phyloP scores from a whole-genome alignment of 2,797 vertebrate species.

The Gymnoscopelus braueri region DNA sequence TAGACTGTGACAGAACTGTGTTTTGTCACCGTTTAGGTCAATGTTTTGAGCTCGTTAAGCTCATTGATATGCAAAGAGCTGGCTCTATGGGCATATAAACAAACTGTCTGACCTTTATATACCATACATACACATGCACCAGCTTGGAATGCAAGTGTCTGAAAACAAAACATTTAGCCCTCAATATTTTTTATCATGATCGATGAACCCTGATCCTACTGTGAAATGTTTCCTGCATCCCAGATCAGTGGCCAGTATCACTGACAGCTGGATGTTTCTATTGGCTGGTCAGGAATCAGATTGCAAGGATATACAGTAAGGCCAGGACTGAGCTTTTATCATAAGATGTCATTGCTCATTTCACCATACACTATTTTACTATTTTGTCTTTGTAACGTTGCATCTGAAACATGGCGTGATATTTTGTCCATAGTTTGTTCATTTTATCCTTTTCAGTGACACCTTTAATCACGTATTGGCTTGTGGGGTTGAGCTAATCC shows the following conservation, averaged over 20 bases:
- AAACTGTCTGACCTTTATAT: constrained; percentile 30
- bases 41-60: constrained; percentile 56
- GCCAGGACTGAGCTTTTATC: constrained; percentile 31
- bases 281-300: constrained; percentile 59
- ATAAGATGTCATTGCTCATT: constrained; percentile 20
- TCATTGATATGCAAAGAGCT: constrained; percentile 74
- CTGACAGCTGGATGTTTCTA: constrained; percentile 32
- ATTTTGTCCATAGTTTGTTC: constrained; percentile 16
- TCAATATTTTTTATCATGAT: constrained; percentile 20
- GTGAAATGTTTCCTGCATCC: constrained; percentile 13
- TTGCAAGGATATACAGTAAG: constrained; percentile 12
- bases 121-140: constrained; percentile 34
- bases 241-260: constrained; percentile 24
- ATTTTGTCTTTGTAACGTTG: constrained; percentile 20
- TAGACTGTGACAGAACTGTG: constrained; percentile 57
- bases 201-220: constrained; percentile 29
- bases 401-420: constrained; percentile 12
- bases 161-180: constrained; percentile 17
- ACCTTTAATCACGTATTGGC: constrained; percentile 2
- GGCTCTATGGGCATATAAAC: constrained; percentile 70
- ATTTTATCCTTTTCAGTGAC: constrained; percentile 12
- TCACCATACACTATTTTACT: constrained; percentile 10
- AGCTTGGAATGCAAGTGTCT: constrained; percentile 45
- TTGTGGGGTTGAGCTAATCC: constrained; percentile 19
- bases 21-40: constrained; percentile 57